Base-by-base conservation (phyloP, 2,888 invertebrate species). In the Brenthis daphne region DNA sequence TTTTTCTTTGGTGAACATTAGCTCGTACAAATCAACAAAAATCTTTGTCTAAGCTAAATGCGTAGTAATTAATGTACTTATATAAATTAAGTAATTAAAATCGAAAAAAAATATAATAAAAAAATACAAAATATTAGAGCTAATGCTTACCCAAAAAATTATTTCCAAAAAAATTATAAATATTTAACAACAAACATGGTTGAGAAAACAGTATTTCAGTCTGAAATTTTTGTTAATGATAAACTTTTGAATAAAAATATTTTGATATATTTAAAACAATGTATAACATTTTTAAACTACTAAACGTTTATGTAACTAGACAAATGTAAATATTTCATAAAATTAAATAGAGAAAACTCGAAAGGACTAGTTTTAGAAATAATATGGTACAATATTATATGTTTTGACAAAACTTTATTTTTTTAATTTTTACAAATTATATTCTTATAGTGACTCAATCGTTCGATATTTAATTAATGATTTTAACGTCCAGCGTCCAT, bases 401-500 rank as follows among this genome's bases (percentile, higher is more conserved):
- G 75, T 78, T 76, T 78, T 76, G 74, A 74, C 75, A 76, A 70
- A 72, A 72, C 20, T 24, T 51, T 47, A 20, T 24, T 65, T 58
- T 73, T 65, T 72, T 70, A 69, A 56, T 68, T 68, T 67, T 61
- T 14, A 13, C 13, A 16, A 51, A 53, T 53, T 51, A 37, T 37
- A 53, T n/a, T 1, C 8, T 33, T 29, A 47, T 33, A 13, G 3
- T 24, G 11, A 16, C 16, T 33, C 29, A 47, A 29, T 24, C 6
- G 8, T 51, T 50, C 20, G 14, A 11, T 37, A n/a, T 6, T 5
- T 51, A 13, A 37, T 14, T 20, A 5, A 53, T 33, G 6, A 33
- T 58, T 65, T 86, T 87, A 94, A 84, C 95, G 95, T 64, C 96
- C 96, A 55, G 95, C 96, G 68, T 95, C 95, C 77, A 95, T 95